phyloP scores from a whole-genome alignment of 1,140 invertebrate genomes.

The Tenebrio molitor region DNA sequence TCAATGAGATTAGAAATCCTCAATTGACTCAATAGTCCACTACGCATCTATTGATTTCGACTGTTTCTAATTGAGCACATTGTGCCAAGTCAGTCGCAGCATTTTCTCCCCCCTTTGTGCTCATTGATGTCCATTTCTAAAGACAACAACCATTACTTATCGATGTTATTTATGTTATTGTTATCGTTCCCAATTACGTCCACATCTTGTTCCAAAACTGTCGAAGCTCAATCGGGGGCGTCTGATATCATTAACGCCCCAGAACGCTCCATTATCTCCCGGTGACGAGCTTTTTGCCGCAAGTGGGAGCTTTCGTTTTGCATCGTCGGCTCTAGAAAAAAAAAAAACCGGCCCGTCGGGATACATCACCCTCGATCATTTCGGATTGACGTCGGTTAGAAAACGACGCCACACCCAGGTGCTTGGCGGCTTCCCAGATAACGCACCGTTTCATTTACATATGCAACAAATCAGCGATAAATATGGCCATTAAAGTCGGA shows the following conservation, averaged over 20 bases:
- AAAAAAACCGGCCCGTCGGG: slow-evolving; percentile 18
- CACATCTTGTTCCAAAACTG: slow-evolving; percentile 3
- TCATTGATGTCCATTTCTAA: not conserved
- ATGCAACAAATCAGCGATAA: slow-evolving; percentile 37
- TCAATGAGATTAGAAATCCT: no score
- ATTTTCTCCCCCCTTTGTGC: not conserved
- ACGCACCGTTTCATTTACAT: slow-evolving; percentile 19
- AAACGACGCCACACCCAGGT: slow-evolving; percentile 16
- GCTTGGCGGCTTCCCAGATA: not conserved
- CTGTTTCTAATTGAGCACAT: no score
- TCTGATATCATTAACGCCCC: slow-evolving; percentile 29
- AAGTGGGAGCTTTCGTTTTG: slow-evolving; percentile 9
- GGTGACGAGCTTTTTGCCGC: slow-evolving; percentile 19
- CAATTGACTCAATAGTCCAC: no score
- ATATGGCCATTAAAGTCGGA: slow-evolving; percentile 25
- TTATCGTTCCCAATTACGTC: not conserved
- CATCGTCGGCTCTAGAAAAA: slow-evolving; percentile 9
- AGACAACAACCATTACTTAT: not conserved
- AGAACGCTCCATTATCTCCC: slow-evolving; percentile 19
- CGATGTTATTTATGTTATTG: not conserved
- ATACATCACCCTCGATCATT: slow-evolving; percentile 37
- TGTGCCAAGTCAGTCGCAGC: no score
- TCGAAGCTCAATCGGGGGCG: not conserved
- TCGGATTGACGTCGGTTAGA: slow-evolving; percentile 27
- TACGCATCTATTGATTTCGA: no score